Evolutionary conservation across 2,888 invertebrate genomes (phyloP), one percentile per base, ranked within the genome.

Genomic region (Ephialtes manifestator): DNA sequence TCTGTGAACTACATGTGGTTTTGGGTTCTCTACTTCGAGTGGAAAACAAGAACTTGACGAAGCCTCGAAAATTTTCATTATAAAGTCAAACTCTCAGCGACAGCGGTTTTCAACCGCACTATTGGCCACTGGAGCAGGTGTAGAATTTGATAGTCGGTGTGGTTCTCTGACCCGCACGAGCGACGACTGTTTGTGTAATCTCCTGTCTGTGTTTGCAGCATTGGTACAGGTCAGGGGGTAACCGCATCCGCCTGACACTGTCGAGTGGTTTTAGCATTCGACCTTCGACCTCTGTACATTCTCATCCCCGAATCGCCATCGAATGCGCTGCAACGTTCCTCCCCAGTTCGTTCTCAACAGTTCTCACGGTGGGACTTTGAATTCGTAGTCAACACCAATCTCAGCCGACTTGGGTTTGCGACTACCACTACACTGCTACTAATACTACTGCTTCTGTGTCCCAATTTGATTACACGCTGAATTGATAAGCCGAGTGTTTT

Each of bases 221-320:
- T 72, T 68, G 81, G 60, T 70, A 46, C 80, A 79, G 75, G 70
- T 83, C 75, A 48, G 76, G 35, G 80, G 80, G 80, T 71, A 81
- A 78, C 84, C 84, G 68, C 81, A 81, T 72, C 77, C 31, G 68
- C 39, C 74, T 81, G 81, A 81, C 77, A 77, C 72, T 71, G 70
- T 67, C 2, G n/a, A 81, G 84, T 70, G 72, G 63, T 63, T 81
- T 77, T 60, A 55, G 67, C 75, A n/a, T 24, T 65, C 77, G 53
- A 68, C 81, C 77, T 72, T 77, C 77, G 60, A 74, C 67, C 84
- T 60, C 72, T 51, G n/a, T 43, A 28, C 43, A 48, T 15, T 67
- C 20, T 15, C 71, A 58, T 58, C 20, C 43, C 43, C 39, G 11
- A 46, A 46, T 67, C 43, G 15, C 18, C 67, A 15, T 46, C 46